phyloP scores from a whole-genome alignment of 2,113 vertebrate species.

The Paraplagusia blochii region DNA sequence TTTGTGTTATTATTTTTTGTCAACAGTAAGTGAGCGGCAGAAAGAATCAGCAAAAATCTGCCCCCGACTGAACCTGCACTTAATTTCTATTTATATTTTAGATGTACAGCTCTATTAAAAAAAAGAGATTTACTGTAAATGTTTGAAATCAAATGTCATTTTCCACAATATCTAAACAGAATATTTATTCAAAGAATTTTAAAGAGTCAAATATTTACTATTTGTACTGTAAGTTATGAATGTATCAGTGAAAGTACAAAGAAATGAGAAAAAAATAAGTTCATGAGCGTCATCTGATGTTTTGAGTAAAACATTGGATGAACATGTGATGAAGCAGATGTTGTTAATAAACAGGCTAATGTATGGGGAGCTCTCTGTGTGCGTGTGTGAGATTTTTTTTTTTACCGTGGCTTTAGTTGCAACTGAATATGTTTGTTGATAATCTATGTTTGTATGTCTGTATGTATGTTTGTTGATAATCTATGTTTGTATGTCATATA shows the following conservation, averaged over 20 bases:
- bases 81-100: conserved; percentile 31
- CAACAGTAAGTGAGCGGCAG: not conserved
- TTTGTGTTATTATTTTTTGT: conserved; percentile 30
- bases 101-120: conserved; percentile 33
- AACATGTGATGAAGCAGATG: too few relatives aligned
- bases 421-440: too few relatives aligned
- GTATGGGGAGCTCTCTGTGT: too few relatives aligned
- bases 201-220: conserved; percentile 37
- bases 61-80: conserved; percentile 30
- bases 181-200: conserved; percentile 38
- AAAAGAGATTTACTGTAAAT: conserved; percentile 21
- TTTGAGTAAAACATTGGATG: not conserved
- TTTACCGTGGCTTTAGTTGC: too few relatives aligned
- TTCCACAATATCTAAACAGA: conserved; percentile 26
- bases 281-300: conserved; percentile 6
- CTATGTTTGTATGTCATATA: too few relatives aligned
- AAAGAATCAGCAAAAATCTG: conserved; percentile 9
- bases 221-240: conserved; percentile 47
- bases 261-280: conserved; percentile 39
- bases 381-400: too few relatives aligned
- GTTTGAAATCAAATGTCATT: conserved; percentile 36
- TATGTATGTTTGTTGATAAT: too few relatives aligned
- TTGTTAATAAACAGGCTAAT: too few relatives aligned
- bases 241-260: conserved; percentile 47
- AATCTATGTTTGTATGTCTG: too few relatives aligned